Conservation (phyloP, 2,888 invertebrate genomes). For the Amphipoea lucens region DNA sequence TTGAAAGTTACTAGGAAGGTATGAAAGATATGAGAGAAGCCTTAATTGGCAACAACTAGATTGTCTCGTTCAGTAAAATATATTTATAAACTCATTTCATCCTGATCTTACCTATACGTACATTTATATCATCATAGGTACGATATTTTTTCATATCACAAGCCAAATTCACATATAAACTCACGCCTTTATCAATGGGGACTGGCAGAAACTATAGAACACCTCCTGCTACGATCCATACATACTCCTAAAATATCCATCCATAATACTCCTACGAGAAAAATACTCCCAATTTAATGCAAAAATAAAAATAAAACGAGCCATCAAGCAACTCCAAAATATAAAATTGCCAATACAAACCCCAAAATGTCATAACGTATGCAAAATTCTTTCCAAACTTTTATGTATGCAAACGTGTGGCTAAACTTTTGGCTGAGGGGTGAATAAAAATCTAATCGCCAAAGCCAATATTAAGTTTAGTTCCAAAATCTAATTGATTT, state of each 20-base stretch:
- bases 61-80: not conserved
- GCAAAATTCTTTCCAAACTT: slow-evolving; percentile 40
- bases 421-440: slow-evolving; percentile 45
- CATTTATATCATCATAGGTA: not conserved
- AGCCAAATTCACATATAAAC: not conserved
- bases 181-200: not conserved
- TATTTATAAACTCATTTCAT: not conserved
- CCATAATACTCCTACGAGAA: not conserved
- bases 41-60: not conserved
- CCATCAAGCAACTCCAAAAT: slow-evolving; percentile 8
- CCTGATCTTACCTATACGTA: not conserved
- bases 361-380: slow-evolving; percentile 39
- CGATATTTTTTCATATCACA: not conserved
- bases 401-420: slow-evolving; percentile 61
- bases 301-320: slow-evolving; percentile 1
- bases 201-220: not conserved
- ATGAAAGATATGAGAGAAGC: no score
- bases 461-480: slow-evolving; percentile 58
- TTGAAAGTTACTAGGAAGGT: not conserved
- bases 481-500: slow-evolving; percentile 66
- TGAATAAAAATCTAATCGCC: slow-evolving; percentile 60
- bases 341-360: slow-evolving; percentile 31
- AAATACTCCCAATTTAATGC: not conserved
- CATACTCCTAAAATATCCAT: not conserved
- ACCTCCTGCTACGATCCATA: not conserved